Percentiles rank a stretch among this genome's conserved stretches.
These are phyloP conservation scores for Capitella teleta DNA, from an alignment of 1,140 invertebrate genomes.

Conservation along the genomic window DNA sequence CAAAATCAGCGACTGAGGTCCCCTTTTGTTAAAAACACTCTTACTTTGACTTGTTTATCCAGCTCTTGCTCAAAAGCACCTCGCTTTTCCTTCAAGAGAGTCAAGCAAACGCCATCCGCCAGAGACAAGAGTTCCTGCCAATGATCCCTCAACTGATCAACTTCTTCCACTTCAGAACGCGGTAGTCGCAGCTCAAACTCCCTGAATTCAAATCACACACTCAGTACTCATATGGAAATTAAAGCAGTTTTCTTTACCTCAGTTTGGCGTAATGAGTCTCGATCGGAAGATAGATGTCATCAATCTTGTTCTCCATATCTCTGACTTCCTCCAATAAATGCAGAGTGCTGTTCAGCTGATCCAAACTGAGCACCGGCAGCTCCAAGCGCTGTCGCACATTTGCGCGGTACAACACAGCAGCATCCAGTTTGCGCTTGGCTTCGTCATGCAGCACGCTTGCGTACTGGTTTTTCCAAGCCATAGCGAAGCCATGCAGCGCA, in stretches of 20 bases:
- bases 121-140: slow-evolving; percentile 37
- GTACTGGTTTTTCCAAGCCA: slow-evolving; percentile 41
- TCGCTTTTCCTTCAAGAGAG: slow-evolving; percentile 37
- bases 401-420: slow-evolving; percentile 29
- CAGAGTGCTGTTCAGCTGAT: slow-evolving; percentile 38
- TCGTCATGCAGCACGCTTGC: slow-evolving; percentile 38
- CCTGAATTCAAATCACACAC: slow-evolving; percentile 13
- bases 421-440: slow-evolving; percentile 39
- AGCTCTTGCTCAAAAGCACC: slow-evolving; percentile 41
- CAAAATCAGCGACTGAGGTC: neutral
- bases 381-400: slow-evolving; percentile 33
- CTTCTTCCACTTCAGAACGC: slow-evolving; percentile 36
- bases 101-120: slow-evolving; percentile 32
- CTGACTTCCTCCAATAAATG: slow-evolving; percentile 37
- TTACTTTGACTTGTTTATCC: slow-evolving; percentile 42
- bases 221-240: neutral
- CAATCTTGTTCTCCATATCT: slow-evolving; percentile 43
- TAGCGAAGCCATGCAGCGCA: slow-evolving; percentile 39
- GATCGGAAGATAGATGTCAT: slow-evolving; percentile 41
- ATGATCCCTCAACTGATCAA: slow-evolving; percentile 31
- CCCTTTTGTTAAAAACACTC: neutral
- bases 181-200: slow-evolving; percentile 36
- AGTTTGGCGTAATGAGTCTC: slow-evolving; percentile 40
- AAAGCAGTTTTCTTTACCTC: slow-evolving; percentile 17
- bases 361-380: slow-evolving; percentile 33